Base-by-base conservation (phyloP, 1,140 invertebrate species). In the Nylanderia fulva region DNA sequence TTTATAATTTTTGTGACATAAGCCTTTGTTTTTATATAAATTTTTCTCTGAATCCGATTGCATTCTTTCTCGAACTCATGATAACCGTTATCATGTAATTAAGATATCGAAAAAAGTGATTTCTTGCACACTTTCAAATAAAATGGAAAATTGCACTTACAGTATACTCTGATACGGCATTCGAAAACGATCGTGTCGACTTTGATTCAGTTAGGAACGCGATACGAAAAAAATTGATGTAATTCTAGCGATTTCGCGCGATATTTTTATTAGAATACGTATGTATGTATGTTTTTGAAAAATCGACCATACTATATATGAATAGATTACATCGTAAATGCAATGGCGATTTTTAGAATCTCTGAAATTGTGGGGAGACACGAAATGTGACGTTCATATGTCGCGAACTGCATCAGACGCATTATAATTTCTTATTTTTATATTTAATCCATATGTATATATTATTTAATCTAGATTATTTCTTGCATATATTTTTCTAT, bases 141-240 rank as follows among this genome's bases (percentile, higher is more conserved):
- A 82, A 69, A 82, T 71, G 18, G 24, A 27, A 39, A 82, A 71
- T 45, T 39, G n/a, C 24, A 54, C 52, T 71, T 71, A 60, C 77
- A 64, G 76, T 69, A 45, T 27, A 36, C 13, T n/a, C n/a, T 9
- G 13, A 45, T 52, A 45, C 13, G 21, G 11, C 18, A 27, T 39
- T 80, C 48, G 21, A 45, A 80, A 80, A 71, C 52, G 18, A 71
- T 36, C 3, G 18, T 42, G 29, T 80, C 64, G 52, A 80, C 58
- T 58, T 58, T 71, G 36, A 58, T 58, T 64, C 77, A 21, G 52
- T 80, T 80, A 33, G 60, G 66, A 77, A 64, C 27, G 29, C 7
- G 29, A n/a, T 15, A 21, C 6, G n/a, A 77, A n/a, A 66, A 66
- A 21, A 77, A 64, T 11, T 24, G 13, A 48, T 61, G 45, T 18